A percentile compares a stretch with the other conserved stretches of the same genome.
Evolutionary conservation across 2,797 vertebrate genomes (phyloP).

Genomic region (Sibirionetta formosa): DNA sequence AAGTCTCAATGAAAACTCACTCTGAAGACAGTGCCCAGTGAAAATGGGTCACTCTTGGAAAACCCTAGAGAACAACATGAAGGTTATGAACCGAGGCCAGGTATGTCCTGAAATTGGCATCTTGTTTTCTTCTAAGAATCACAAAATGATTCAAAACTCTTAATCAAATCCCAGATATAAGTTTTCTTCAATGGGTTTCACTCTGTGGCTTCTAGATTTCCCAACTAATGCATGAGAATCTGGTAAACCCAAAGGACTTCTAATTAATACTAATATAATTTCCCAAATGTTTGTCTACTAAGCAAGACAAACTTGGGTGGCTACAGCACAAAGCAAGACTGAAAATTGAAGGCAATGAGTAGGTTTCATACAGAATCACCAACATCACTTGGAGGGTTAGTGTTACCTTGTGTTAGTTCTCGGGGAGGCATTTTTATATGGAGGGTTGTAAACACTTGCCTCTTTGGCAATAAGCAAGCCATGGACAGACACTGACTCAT

Average conservation of each 20-base stretch:
- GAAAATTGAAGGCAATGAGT: background rate
- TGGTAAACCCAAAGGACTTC: background rate
- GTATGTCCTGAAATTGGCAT: background rate
- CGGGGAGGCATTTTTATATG: background rate
- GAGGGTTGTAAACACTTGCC: background rate
- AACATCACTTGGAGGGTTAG: background rate
- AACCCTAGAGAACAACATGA: background rate
- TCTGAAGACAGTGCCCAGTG: background rate
- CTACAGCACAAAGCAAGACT: background rate
- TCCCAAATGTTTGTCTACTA: background rate
- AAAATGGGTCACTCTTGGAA: background rate
- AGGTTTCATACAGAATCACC: background rate
- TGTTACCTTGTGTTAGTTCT: background rate
- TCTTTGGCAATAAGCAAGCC: background rate
- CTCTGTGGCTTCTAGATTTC: background rate
- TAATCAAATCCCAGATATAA: fast-evolving
- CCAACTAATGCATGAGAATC: background rate
- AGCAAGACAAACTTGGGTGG: background rate
- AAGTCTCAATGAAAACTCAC: background rate
- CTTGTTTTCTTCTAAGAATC: background rate
- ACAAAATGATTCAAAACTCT: background rate
- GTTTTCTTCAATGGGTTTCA: background rate
- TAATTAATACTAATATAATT: background rate
- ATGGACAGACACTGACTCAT: background rate
- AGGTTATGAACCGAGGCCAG: background rate